phyloP scores from a whole-genome alignment of 2,888 invertebrate species.

The Heliconius cydno region DNA sequence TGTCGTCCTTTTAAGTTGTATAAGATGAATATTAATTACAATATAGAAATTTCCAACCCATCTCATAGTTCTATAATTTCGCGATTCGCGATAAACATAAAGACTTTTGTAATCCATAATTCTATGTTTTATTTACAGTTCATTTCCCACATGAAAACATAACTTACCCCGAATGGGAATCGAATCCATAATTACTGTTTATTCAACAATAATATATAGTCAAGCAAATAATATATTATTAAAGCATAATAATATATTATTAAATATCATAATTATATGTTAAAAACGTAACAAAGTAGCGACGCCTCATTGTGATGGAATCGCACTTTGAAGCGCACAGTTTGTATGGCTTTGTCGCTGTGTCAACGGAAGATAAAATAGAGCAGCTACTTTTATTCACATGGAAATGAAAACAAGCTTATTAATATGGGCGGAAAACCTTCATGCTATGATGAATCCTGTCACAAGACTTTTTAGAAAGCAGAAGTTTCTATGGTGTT shows the following conservation, averaged over 20 bases:
- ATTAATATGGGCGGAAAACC: constrained; percentile 1
- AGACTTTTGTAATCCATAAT: no score
- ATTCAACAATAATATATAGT: no score
- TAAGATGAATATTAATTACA: no score
- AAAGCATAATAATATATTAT: background rate
- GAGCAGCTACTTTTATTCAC: constrained; percentile 10
- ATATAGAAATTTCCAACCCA: no score
- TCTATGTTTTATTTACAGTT: no score
- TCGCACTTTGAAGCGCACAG: constrained; percentile 19
- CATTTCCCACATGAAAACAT: background rate
- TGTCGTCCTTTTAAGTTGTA: no score
- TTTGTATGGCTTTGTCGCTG: constrained; percentile 17
- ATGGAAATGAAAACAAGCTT: constrained; percentile 11
- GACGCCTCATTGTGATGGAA: background rate
- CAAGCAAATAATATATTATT: no score
- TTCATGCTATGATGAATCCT: constrained; percentile 4
- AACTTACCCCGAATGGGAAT: background rate
- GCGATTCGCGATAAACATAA: no score
- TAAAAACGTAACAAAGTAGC: background rate
- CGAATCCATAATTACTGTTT: background rate
- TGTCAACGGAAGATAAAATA: constrained; percentile 26
- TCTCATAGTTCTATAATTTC: no score
- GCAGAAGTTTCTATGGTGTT: constrained; percentile 7
- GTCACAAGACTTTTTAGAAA: constrained; percentile 1
- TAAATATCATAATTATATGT: background rate